A percentile compares a stretch with the other conserved stretches of the same genome.
phyloP scores from a whole-genome alignment of 2,113 vertebrate species.

The Sialia sialis region DNA sequence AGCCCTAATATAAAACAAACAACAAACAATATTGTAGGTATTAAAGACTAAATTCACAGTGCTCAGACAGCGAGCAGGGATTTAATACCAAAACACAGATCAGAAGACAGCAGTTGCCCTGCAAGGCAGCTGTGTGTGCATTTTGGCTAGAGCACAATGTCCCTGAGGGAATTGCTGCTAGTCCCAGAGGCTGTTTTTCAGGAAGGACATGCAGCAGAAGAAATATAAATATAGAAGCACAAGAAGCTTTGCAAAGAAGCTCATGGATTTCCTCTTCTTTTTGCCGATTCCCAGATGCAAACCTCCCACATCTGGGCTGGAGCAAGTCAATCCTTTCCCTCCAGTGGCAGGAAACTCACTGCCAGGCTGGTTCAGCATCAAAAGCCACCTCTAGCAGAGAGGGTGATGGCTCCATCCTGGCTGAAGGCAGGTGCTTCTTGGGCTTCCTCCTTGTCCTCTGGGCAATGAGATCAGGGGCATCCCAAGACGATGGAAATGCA shows the following conservation, averaged over 20 bases:
- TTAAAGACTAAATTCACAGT: not conserved
- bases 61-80: not conserved
- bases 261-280: not conserved
- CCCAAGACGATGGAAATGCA: not conserved
- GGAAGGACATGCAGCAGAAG: not conserved
- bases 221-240: no score
- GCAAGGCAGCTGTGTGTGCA: not conserved
- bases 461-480: not conserved
- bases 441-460: not conserved
- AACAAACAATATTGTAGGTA: not conserved
- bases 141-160: not conserved
- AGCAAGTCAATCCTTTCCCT: not conserved
- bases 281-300: not conserved
- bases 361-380: not conserved
- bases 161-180: rapidly evolving
- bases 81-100: not conserved
- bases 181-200: not conserved
- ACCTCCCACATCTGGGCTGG: not conserved
- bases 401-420: not conserved
- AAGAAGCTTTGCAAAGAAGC: not conserved
- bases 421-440: not conserved
- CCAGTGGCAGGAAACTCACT: not conserved
- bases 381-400: not conserved
- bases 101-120: not conserved
- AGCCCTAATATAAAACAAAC: not conserved